These are phyloP conservation scores for Brachionus plicatilis DNA, from an alignment of 1,140 invertebrate genomes.

Conservation along the genomic window DNA sequence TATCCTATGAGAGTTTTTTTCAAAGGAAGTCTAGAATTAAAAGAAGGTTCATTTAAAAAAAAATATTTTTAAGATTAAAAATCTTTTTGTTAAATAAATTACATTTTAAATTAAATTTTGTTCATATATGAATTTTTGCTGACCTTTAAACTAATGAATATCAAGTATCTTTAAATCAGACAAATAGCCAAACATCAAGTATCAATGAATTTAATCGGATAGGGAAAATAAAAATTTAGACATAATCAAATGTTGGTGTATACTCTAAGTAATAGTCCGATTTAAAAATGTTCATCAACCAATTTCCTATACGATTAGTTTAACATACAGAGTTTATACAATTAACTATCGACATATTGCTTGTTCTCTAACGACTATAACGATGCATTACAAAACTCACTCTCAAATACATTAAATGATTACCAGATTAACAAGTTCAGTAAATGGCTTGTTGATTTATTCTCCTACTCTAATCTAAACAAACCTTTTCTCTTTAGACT, in stretches of 20 bases:
- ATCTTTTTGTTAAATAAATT: no score
- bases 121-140: no score
- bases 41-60: no score
- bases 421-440: not conserved
- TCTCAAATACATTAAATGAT: not conserved
- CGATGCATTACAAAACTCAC: constrained; percentile 28
- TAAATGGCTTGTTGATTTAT: not conserved
- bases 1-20: no score
- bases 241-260: not conserved
- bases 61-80: no score
- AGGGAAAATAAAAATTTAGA: not conserved
- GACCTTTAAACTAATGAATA: no score
- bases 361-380: constrained; percentile 4
- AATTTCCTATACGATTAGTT: not conserved
- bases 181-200: not conserved
- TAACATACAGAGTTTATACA: not conserved
- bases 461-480: not conserved
- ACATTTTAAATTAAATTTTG: no score
- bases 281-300: not conserved
- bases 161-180: not conserved
- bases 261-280: not conserved
- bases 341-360: constrained; percentile 11
- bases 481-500: not conserved
- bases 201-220: not conserved
- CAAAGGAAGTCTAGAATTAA: no score